Conservation (phyloP, 2,888 invertebrate genomes). For the Congeria kusceri region DNA sequence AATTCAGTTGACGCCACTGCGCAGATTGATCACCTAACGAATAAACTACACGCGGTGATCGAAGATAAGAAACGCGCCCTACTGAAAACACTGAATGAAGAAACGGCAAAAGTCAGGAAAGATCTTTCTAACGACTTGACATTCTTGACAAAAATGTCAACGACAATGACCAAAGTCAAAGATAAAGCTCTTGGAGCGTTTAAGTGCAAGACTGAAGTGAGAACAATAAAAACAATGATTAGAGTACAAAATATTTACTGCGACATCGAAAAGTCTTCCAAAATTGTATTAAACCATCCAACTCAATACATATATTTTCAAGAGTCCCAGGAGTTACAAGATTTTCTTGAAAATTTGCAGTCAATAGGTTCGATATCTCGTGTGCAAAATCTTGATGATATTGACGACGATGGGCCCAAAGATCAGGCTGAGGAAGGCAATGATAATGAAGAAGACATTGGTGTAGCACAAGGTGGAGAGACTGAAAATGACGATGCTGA, state of each 20-base stretch:
- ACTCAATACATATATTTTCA: conserved; percentile 16
- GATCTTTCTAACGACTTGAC: not conserved
- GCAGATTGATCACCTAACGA: conserved; percentile 15
- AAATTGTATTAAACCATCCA: conserved; percentile 9
- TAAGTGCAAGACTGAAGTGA: conserved; percentile 2
- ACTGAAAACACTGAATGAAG: conserved; percentile 2
- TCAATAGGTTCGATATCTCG: conserved; percentile 13
- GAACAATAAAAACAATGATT: conserved; percentile 25
- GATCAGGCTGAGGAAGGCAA: too few relatives aligned
- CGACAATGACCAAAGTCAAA: conserved; percentile 10
- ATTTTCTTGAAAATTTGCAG: conserved; percentile 23
- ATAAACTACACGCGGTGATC: conserved; percentile 16
- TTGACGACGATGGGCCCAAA: too few relatives aligned
- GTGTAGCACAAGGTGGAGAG: not conserved
- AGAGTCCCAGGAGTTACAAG: conserved; percentile 13
- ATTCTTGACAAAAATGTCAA: conserved; percentile 14
- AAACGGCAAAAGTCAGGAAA: not conserved
- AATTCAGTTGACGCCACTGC: not conserved
- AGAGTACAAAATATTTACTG: conserved; percentile 19
- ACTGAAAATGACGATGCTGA: not conserved
- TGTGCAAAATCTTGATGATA: not conserved
- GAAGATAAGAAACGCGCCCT: conserved; percentile 25
- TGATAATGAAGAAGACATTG: not conserved
- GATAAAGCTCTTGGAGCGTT: conserved; percentile 20
- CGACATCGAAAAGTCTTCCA: conserved; percentile 20